Percentiles rank a stretch among this genome's conserved stretches.
Evolutionary conservation across 2,797 vertebrate genomes (phyloP).

Genomic region (Sparidentex hasta): DNA sequence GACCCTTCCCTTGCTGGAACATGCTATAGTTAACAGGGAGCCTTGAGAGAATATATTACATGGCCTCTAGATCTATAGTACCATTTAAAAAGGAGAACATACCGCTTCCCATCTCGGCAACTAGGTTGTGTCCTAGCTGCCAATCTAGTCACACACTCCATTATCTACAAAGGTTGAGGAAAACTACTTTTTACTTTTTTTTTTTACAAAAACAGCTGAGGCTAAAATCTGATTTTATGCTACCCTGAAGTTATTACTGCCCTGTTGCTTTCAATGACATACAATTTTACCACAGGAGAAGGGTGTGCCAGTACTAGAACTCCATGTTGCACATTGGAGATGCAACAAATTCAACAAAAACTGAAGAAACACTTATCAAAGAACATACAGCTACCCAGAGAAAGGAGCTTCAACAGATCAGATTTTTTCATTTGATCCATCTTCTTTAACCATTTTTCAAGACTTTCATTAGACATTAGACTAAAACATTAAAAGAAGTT

Average conservation of each 20-base stretch:
- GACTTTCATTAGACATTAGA: not conserved
- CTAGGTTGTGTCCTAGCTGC: too few relatives aligned
- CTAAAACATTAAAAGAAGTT: slow-evolving; percentile 28
- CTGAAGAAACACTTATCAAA: not conserved
- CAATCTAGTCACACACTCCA: not conserved
- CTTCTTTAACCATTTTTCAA: not conserved
- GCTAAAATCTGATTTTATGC: slow-evolving; percentile 25
- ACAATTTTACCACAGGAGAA: slow-evolving; percentile 13
- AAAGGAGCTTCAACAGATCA: not conserved
- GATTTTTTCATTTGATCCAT: not conserved
- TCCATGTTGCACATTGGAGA: slow-evolving; percentile 12
- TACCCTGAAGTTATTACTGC: not conserved
- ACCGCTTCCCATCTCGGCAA: not conserved
- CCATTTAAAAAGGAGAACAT: not conserved
- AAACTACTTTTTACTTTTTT: too few relatives aligned
- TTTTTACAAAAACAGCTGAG: slow-evolving; percentile 22
- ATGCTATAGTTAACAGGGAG: not conserved
- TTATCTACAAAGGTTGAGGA: not conserved
- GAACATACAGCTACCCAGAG: not conserved
- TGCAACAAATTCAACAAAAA: not conserved
- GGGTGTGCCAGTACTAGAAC: slow-evolving; percentile 55
- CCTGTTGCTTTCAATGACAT: slow-evolving; percentile 31
- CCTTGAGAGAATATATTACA: too few relatives aligned
- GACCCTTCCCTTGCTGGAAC: not conserved
- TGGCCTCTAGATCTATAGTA: not conserved